Evolutionary conservation across 2,113 vertebrate species (phyloP).

Genomic region (Otolemur garnettii): DNA sequence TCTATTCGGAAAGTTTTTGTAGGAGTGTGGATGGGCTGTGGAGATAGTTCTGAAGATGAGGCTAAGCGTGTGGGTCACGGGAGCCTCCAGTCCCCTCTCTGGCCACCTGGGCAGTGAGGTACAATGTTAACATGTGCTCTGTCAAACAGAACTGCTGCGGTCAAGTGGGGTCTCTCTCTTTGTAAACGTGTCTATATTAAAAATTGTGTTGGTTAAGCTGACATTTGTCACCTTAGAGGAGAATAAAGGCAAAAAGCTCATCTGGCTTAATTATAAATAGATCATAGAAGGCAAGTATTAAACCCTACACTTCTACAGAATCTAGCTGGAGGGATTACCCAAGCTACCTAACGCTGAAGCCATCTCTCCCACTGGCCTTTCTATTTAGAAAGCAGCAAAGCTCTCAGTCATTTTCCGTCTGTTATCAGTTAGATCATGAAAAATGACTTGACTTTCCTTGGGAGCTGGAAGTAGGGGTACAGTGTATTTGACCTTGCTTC

Average conservation of each 20-base stretch:
- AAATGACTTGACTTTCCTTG: not conserved
- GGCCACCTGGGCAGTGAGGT: too few relatives aligned
- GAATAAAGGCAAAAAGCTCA: not conserved
- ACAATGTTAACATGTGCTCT: rapidly evolving
- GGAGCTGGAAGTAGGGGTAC: too few relatives aligned
- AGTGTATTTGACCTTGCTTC: not conserved
- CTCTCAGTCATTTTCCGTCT: constrained; percentile 25
- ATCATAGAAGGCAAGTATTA: not conserved
- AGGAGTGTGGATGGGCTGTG: not conserved
- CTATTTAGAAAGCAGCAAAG: constrained; percentile 46
- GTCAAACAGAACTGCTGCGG: not conserved
- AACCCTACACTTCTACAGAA: not conserved
- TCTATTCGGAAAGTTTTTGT: rapidly evolving
- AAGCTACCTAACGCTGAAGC: not conserved
- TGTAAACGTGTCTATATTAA: not conserved
- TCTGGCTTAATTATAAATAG: not conserved
- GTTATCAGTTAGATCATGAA: not conserved
- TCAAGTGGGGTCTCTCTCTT: not conserved
- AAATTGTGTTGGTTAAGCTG: not conserved
- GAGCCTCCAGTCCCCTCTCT: not conserved
- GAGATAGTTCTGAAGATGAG: not conserved
- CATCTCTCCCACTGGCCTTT: constrained; percentile 23
- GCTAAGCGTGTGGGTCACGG: not conserved
- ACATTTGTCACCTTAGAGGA: not conserved
- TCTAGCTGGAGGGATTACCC: constrained; percentile 42